Conservation (phyloP, 1,140 invertebrate species). For the Metaphire vulgaris region DNA sequence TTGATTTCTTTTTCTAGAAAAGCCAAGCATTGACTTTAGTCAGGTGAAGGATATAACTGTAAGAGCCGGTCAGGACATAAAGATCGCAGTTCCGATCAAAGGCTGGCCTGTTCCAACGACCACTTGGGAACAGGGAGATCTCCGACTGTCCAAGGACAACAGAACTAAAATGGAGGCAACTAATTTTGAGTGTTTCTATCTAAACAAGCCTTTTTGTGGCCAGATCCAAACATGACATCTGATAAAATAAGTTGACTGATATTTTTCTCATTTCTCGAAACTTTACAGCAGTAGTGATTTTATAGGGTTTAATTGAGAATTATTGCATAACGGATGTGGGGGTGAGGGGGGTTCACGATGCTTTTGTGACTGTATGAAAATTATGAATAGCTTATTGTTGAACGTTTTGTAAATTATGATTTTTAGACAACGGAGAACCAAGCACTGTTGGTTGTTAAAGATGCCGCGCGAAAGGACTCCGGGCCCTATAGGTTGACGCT, state of each 20-base stretch:
- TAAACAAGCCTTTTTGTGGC: too few species aligned
- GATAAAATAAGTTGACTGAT: too few species aligned
- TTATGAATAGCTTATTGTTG: too few species aligned
- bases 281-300: too few species aligned
- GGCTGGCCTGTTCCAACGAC: constrained; percentile 91
- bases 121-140: constrained; percentile 79
- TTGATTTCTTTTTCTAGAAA: constrained; percentile 68
- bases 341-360: too few species aligned
- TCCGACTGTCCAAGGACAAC: constrained; percentile 64
- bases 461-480: constrained; percentile 79
- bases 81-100: constrained; percentile 86
- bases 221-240: too few species aligned
- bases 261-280: too few species aligned
- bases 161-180: constrained; percentile 38
- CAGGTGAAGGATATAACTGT: constrained; percentile 91
- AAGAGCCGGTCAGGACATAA: constrained; percentile 92
- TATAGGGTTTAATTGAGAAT: too few species aligned
- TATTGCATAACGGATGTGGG: too few species aligned
- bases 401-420: too few species aligned
- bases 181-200: constrained; percentile 3
- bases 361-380: too few species aligned
- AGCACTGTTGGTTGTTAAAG: constrained; percentile 83
- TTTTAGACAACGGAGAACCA: constrained; percentile 71
- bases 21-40: constrained; percentile 81
- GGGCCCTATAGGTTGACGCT: constrained; percentile 87